Conservation (phyloP, 2,113 vertebrate species). For the Climacteris rufus region DNA sequence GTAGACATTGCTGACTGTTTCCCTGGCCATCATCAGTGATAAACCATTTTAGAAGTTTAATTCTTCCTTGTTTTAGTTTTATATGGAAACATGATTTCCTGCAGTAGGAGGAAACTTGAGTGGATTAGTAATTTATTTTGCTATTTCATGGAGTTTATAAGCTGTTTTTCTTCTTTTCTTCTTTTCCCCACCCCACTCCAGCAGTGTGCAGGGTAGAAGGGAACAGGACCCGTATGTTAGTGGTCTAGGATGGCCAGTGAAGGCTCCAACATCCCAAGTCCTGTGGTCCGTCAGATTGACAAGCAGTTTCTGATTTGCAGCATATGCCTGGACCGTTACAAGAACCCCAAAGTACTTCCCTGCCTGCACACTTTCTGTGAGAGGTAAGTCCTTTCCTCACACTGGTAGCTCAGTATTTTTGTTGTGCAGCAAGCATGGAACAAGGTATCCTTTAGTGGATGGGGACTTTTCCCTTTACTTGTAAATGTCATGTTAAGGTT, state of each 20-base stretch:
- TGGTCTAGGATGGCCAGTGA: slow-evolving; percentile 98
- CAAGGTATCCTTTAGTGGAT: background rate
- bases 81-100: background rate
- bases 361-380: slow-evolving; percentile 96
- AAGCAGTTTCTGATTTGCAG: slow-evolving; percentile 99
- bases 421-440: background rate
- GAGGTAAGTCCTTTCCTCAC: slow-evolving; percentile 71
- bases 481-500: background rate
- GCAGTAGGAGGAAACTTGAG: background rate
- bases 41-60: background rate
- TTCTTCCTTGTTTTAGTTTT: background rate
- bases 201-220: slow-evolving; percentile 83
- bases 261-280: slow-evolving; percentile 90
- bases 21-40: background rate
- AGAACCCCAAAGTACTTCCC: slow-evolving; percentile 97
- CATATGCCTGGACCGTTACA: slow-evolving; percentile 98
- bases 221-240: slow-evolving; percentile 81
- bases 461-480: background rate
- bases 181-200: background rate
- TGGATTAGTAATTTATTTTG: background rate
- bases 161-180: background rate
- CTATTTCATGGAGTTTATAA: background rate
- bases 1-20: background rate
- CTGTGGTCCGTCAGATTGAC: slow-evolving; percentile 97
- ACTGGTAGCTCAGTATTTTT: background rate